Conservation (phyloP, 1,140 invertebrate species). For the Plutomurus gul region DNA sequence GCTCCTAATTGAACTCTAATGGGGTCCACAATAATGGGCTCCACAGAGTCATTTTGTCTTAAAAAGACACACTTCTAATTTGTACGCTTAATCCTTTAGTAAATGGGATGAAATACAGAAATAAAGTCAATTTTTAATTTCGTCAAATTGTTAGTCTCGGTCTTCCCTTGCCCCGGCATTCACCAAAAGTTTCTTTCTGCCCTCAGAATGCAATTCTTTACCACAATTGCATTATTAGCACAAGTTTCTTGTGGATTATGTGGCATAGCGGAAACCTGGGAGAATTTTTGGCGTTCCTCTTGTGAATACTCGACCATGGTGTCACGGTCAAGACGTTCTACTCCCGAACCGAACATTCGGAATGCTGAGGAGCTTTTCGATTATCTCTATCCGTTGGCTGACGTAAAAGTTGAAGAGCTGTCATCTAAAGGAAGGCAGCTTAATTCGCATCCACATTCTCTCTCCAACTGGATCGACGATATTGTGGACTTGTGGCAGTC, state of each 20-base stretch:
- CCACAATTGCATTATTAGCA: neutral
- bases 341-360: slow-evolving; percentile 25
- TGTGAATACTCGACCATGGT: slow-evolving; percentile 42
- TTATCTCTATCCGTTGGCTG: slow-evolving; percentile 47
- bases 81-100: too few species aligned
- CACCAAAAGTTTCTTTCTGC: neutral
- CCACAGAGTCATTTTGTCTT: too few species aligned
- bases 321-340: slow-evolving; percentile 20
- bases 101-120: too few species aligned
- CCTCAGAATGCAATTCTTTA: neutral
- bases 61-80: too few species aligned
- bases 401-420: slow-evolving; percentile 26
- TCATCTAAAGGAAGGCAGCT: neutral
- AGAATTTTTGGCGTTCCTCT: slow-evolving; percentile 38
- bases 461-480: slow-evolving; percentile 45
- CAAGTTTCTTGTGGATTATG: neutral
- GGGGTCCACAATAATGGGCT: too few species aligned
- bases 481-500: slow-evolving; percentile 43
- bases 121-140: too few species aligned
- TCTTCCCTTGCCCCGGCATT: too few species aligned
- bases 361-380: slow-evolving; percentile 44
- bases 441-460: neutral
- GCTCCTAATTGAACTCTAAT: too few species aligned
- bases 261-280: neutral
- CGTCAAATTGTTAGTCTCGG: too few species aligned